phyloP scores from a whole-genome alignment of 1,140 invertebrate species.

The Pygmarrhopalites habei region DNA sequence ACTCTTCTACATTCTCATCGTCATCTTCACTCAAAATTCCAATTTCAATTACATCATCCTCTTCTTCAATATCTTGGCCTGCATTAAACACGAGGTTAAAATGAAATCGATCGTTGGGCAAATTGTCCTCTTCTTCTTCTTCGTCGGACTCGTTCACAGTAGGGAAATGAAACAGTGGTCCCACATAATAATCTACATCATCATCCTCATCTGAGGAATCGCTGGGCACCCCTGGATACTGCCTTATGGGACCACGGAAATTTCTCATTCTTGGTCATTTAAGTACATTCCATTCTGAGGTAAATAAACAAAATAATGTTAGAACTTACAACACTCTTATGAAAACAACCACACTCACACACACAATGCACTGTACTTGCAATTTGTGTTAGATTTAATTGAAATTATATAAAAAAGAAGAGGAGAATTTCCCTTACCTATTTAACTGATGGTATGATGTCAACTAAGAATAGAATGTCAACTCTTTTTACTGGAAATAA shows the following conservation, averaged over 20 bases:
- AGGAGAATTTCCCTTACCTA: no score
- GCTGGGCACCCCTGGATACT: background rate
- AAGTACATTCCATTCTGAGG: no score
- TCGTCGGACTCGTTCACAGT: background rate
- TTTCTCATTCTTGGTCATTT: background rate
- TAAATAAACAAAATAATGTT: no score
- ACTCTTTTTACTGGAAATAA: no score
- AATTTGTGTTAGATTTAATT: no score
- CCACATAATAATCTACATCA: background rate
- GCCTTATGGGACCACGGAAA: conserved; percentile 1
- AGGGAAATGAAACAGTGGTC: background rate
- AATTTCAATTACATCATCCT: background rate
- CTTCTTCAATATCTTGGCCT: background rate
- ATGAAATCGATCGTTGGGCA: background rate
- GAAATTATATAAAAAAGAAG: no score
- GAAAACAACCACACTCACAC: no score
- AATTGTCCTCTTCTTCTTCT: conserved; percentile 15
- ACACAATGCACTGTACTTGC: no score
- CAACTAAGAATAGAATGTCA: no score
- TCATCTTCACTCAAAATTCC: background rate
- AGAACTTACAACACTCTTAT: no score
- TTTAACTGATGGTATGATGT: no score
- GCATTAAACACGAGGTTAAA: conserved; percentile 10
- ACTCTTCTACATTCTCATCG: background rate
- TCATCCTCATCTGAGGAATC: conserved; percentile 10